Base-by-base conservation (phyloP, 1,140 invertebrate species). In the Hormaphis cornu region DNA sequence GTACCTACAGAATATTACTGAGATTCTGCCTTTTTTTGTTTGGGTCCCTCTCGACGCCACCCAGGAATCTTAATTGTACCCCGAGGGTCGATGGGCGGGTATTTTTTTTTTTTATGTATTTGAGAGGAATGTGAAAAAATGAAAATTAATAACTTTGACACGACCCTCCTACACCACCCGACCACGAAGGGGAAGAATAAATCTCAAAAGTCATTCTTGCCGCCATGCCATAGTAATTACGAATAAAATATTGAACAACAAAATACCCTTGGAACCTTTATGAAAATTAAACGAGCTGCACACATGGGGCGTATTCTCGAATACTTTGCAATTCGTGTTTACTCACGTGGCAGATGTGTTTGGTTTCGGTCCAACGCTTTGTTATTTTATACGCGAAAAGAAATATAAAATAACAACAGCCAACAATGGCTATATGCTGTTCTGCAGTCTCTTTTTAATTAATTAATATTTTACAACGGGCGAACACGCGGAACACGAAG, bases 191-290 rank as follows among this genome's bases (percentile, higher is more conserved):
- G 44, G 3, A 9, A 66, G 48, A 66, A 22, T n/a, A 10, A 61
- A 61, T 46, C 26, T 66, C 28, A 48, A 63, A 44, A 66, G 61
- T 66, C 44, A 66, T 66, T 66, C 61, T 44, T 26, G 26, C 26
- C 61, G 22, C 50, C 61, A 42, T 26, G 26, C 26, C 61, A 33
- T 66, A 50, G 61, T 66, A 66, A 66, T 66, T 66, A 66, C 61
- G 28, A 50, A 66, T 66, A 66, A 66, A 48, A 48, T 66, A 66
- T 66, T 66, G 46, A 66, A 66, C 61, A 48, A 66, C 61, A 28
- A 35, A 18, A 46, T 48, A 66, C 61, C 61, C 61, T 48, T 28
- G 46, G 20, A 66, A 35, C 42, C 44, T 63, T 66, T 50, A 48
- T 66, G 12, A 48, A 48, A 33, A 48, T 66, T 33, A 46, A 66